Evolutionary conservation across 92 coral and sea anemone genomes (phyloP).

Genomic region (Epizoanthus fatuus): DNA sequence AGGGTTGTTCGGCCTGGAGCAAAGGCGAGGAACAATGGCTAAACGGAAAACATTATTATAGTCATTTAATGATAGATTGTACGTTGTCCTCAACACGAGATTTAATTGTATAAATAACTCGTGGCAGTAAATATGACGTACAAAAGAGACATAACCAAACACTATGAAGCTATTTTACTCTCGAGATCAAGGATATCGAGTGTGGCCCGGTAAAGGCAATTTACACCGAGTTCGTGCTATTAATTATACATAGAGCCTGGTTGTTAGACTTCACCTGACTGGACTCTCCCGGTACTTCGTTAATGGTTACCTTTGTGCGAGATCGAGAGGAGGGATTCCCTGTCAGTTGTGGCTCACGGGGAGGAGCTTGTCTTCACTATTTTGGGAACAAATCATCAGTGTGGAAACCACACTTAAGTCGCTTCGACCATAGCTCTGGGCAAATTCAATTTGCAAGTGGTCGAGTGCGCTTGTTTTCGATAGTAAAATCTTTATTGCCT

Average conservation of each 20-base stretch:
- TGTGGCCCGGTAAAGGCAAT: neutral
- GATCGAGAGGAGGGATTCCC: slow-evolving; percentile 13
- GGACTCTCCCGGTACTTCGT: neutral
- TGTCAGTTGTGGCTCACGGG: slow-evolving; percentile 19
- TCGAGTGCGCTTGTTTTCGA: neutral
- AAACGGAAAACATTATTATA: slow-evolving; percentile 49
- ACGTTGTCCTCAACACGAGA: slow-evolving; percentile 7
- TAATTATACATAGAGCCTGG: slow-evolving; percentile 35
- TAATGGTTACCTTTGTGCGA: slow-evolving; percentile 33
- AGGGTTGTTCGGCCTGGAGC: slow-evolving; percentile 26
- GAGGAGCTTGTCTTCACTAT: slow-evolving; percentile 38
- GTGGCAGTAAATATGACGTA: neutral
- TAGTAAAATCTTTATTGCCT: neutral
- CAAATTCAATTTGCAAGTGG: neutral
- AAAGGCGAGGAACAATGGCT: slow-evolving; percentile 7
- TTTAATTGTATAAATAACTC: slow-evolving; percentile 20
- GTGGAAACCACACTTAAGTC: slow-evolving; percentile 1
- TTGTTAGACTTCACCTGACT: slow-evolving; percentile 33
- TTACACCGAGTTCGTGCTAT: slow-evolving; percentile 23
- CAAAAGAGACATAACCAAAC: neutral
- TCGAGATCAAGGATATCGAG: neutral
- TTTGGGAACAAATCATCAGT: slow-evolving; percentile 13
- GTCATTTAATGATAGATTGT: slow-evolving; percentile 40
- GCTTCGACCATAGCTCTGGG: slow-evolving; percentile 10
- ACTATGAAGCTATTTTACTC: neutral